A percentile compares a stretch with the other conserved stretches of the same genome.
These are phyloP conservation scores for Chelon labrosus DNA, from an alignment of 2,797 vertebrate species.

Conservation along the genomic window DNA sequence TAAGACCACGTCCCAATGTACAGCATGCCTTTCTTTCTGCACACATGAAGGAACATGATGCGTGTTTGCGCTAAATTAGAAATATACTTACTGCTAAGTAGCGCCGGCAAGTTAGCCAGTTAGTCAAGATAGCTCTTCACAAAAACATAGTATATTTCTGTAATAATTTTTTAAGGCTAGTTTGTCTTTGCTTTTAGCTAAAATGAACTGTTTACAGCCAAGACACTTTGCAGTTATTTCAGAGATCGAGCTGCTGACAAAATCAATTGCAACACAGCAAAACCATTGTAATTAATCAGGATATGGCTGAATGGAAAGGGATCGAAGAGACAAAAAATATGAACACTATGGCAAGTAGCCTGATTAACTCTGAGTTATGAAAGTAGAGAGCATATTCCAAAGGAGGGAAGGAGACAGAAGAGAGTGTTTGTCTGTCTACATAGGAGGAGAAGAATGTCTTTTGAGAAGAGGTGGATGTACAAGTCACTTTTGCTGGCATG, in stretches of 20 bases:
- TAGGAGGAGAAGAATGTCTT: not conserved
- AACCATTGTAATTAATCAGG: slow-evolving; percentile 53
- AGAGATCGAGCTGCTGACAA: slow-evolving; percentile 51
- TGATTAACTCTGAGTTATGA: slow-evolving; percentile 8
- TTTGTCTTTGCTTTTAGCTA: not conserved
- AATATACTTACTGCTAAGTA: too few relatives aligned
- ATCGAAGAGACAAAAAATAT: slow-evolving; percentile 54
- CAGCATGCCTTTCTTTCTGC: too few relatives aligned
- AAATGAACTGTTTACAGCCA: slow-evolving; percentile 49
- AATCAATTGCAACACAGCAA: slow-evolving; percentile 63
- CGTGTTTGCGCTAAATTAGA: too few relatives aligned
- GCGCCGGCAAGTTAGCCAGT: too few relatives aligned
- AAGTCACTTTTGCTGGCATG: not conserved
- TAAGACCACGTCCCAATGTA: too few relatives aligned
- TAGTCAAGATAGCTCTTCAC: too few relatives aligned
- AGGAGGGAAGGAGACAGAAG: not conserved
- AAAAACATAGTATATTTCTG: not conserved
- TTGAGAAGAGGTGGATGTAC: not conserved
- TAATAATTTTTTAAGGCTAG: not conserved
- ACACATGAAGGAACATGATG: too few relatives aligned
- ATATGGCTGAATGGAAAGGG: slow-evolving; percentile 55
- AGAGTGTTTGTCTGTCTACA: not conserved
- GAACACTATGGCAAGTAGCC: slow-evolving; percentile 5
- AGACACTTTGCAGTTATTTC: slow-evolving; percentile 65
- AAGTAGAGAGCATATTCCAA: slow-evolving; percentile 26